Conservation (phyloP, 2,888 invertebrate species). For the Euphydryas editha region DNA sequence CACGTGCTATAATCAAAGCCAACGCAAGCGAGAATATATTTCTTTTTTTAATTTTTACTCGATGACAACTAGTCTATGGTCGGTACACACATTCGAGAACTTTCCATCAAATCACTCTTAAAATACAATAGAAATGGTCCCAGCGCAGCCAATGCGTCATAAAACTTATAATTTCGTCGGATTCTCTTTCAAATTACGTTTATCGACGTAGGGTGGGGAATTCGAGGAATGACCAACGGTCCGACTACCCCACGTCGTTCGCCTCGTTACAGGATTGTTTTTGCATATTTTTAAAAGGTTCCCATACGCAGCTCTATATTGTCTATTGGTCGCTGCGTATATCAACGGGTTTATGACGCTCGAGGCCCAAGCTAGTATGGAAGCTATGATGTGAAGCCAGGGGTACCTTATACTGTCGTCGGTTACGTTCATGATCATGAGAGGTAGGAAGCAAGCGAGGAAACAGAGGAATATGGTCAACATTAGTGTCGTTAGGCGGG, state of each 20-base stretch:
- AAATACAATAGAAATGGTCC: slow-evolving; percentile 4
- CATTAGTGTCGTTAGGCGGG: slow-evolving; percentile 93
- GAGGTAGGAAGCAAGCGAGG: slow-evolving; percentile 92
- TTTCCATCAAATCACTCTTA: background rate
- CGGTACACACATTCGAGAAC: background rate
- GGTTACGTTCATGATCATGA: slow-evolving; percentile 94
- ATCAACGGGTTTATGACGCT: slow-evolving; percentile 95
- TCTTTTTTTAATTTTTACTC: background rate
- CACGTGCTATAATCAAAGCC: background rate
- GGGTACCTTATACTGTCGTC: slow-evolving; percentile 90
- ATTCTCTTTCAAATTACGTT: slow-evolving; percentile 66
- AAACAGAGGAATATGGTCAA: slow-evolving; percentile 94
- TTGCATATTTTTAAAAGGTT: slow-evolving; percentile 78
- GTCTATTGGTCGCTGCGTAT: slow-evolving; percentile 94
- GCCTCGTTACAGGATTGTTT: slow-evolving; percentile 63
- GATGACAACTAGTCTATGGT: background rate
- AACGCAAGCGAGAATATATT: background rate
- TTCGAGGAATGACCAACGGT: slow-evolving; percentile 78
- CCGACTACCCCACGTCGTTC: slow-evolving; percentile 76
- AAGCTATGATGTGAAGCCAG: slow-evolving; percentile 91
- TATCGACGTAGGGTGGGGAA: slow-evolving; percentile 73
- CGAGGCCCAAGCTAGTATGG: slow-evolving; percentile 94
- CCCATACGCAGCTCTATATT: slow-evolving; percentile 87
- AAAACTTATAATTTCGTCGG: slow-evolving; percentile 71
- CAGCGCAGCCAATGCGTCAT: background rate